Evolutionary conservation across 2,113 vertebrate species (phyloP).

Genomic region (Esox niger): DNA sequence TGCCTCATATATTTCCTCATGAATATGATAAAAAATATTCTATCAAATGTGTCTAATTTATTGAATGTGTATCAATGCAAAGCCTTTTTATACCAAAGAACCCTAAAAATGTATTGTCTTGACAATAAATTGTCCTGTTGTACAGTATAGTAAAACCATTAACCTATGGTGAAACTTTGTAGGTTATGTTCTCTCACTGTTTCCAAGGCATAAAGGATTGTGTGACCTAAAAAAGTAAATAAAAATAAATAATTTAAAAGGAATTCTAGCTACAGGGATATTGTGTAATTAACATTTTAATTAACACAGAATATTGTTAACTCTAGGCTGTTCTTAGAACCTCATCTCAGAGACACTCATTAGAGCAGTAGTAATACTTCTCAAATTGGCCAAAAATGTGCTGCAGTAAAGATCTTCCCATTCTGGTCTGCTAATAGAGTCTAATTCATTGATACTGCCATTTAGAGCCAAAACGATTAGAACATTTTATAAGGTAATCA

Average conservation of each 20-base stretch:
- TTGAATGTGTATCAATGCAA: not conserved
- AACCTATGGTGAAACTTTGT: slow-evolving; percentile 17
- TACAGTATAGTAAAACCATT: not conserved
- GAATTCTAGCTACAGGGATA: slow-evolving; percentile 50
- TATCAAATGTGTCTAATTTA: not conserved
- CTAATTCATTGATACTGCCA: slow-evolving; percentile 7
- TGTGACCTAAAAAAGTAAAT: slow-evolving; percentile 50
- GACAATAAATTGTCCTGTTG: no score
- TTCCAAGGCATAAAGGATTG: slow-evolving; percentile 50
- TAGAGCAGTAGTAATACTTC: slow-evolving; percentile 51
- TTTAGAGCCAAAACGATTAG: slow-evolving; percentile 4
- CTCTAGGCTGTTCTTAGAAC: slow-evolving; percentile 62
- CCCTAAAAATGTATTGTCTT: no score
- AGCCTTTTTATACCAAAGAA: not conserved
- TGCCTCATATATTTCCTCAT: no score
- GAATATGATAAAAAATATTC: not conserved
- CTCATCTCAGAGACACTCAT: slow-evolving; percentile 64
- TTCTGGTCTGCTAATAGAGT: slow-evolving; percentile 9
- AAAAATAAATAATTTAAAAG: slow-evolving; percentile 34
- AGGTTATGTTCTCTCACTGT: slow-evolving; percentile 40
- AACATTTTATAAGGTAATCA: slow-evolving; percentile 1
- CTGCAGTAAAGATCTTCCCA: slow-evolving; percentile 49
- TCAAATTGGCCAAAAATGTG: slow-evolving; percentile 37
- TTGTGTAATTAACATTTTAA: slow-evolving; percentile 75
- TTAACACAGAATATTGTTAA: slow-evolving; percentile 70